These are phyloP conservation scores for Mamestra configurata DNA, from an alignment of 1,140 invertebrate genomes.

Conservation along the genomic window DNA sequence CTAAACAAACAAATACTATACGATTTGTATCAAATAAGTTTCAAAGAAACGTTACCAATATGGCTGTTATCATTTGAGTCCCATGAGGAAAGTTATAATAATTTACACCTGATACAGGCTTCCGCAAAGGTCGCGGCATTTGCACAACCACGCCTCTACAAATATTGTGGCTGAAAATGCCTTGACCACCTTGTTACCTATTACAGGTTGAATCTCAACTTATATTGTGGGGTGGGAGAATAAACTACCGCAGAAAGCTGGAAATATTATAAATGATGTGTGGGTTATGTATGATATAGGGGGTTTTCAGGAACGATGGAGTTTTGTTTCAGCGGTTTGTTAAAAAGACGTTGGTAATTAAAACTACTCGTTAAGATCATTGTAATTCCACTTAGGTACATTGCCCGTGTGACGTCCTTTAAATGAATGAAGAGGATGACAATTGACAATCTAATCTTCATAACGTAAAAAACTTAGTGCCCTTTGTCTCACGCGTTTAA, in stretches of 20 bases:
- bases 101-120: slow-evolving; percentile 50
- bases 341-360: too few relatives aligned
- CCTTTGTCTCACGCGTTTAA: too few relatives aligned
- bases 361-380: too few relatives aligned
- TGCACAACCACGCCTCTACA: slow-evolving; percentile 52
- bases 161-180: slow-evolving; percentile 52
- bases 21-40: not conserved
- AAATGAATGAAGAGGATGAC: too few relatives aligned
- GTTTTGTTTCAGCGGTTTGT: not conserved
- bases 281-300: not conserved
- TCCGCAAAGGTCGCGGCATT: slow-evolving; percentile 60
- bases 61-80: slow-evolving; percentile 46
- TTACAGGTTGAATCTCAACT: slow-evolving; percentile 36
- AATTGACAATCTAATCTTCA: too few relatives aligned
- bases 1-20: too few relatives aligned
- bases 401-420: too few relatives aligned
- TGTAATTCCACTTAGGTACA: too few relatives aligned
- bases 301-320: too few relatives aligned
- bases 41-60: not conserved
- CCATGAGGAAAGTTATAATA: slow-evolving; percentile 51
- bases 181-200: slow-evolving; percentile 27
- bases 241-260: slow-evolving; percentile 7
- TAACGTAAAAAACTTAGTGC: too few relatives aligned
- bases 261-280: slow-evolving; percentile 10
- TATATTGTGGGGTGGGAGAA: not conserved